Evolutionary conservation across 2,113 vertebrate species (phyloP).

Genomic region (Galeopterus variegatus): DNA sequence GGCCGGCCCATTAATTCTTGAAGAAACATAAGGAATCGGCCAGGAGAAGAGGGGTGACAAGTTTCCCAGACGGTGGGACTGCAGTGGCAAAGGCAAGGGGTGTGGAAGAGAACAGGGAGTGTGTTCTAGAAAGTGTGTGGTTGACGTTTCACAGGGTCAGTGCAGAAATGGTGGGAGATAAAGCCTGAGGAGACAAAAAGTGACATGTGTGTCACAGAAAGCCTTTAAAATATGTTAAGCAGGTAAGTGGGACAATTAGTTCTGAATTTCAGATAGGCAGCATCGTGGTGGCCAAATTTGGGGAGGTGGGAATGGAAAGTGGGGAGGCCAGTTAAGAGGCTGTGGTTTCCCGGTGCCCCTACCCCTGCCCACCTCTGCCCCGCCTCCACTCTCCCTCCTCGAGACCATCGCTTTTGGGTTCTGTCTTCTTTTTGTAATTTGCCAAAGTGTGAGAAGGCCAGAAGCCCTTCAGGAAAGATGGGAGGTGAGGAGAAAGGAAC

Average conservation of each 20-base stretch:
- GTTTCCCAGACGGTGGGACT: not conserved
- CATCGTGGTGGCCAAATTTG: not conserved
- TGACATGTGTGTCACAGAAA: not conserved
- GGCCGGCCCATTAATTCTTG: not conserved
- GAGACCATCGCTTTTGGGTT: rapidly evolving
- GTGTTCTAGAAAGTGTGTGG: not conserved
- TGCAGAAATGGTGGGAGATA: not conserved
- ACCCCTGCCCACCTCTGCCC: not conserved
- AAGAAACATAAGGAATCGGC: not conserved
- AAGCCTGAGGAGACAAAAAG: not conserved
- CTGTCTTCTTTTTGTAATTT: not conserved
- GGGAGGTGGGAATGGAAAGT: not conserved
- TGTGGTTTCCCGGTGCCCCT: rapidly evolving
- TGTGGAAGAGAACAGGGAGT: not conserved
- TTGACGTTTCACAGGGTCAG: not conserved
- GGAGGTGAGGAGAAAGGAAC: not conserved
- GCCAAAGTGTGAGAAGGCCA: not conserved
- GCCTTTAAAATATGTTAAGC: not conserved
- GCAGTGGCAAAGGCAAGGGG: not conserved
- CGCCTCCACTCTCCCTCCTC: rapidly evolving
- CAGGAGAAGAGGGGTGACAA: not conserved
- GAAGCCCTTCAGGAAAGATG: not conserved
- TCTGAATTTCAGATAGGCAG: not conserved
- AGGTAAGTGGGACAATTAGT: not conserved
- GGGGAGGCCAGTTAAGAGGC: not conserved